Base-by-base conservation (phyloP, 2,888 invertebrate genomes). In the Dichetophora obliterata region DNA sequence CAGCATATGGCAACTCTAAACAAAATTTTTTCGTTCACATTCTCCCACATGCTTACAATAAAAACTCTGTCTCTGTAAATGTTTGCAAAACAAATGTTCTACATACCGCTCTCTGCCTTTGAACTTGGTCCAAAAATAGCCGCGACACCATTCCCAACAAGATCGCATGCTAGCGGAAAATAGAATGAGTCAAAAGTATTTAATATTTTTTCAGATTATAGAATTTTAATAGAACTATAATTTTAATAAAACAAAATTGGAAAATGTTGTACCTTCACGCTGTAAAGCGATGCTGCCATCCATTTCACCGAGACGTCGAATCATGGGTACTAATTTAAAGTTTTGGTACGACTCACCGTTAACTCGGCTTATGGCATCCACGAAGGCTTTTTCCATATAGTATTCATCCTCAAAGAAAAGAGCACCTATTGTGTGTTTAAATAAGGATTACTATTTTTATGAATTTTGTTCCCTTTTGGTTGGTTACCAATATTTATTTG, bases 91-190 rank as follows among this genome's bases (percentile, higher is more conserved):
- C 11, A 43, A 8, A 9, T 59, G 48, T 37, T 24, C 1, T 27
- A 81, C 85, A 80, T 82, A 88, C 88, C 88, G 80, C 85, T 87
- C 50, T 87, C 84, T 83, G 88, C 85, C 79, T 87, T 85, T 85
- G 90, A 88, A 85, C 88, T 88, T 84, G 89, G 95, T 24, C 95
- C 95, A 84, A 95, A 94, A 86, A 95, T 92, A 81, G 94, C 95
- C 11, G 92, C 92, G 74, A 95, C 93, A 54, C 94, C 94, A 75
- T 86, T 85, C 77, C 85, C 89, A 82, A 94, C 90, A 79, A 94
- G 89, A 79, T 92, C 90, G 86, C 94, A 95, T 0, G 92, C 94
- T 95, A 27, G n/a, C 8, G 3, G 63, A 34, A 22, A n/a, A 63
- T 0, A 16, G 19, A 27, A 59, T 24, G 22, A 11, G 27, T 22